Percentiles rank a stretch among this genome's conserved stretches.
Evolutionary conservation across 2,113 vertebrate species (phyloP).

Genomic region (Megaptera novaeangliae): DNA sequence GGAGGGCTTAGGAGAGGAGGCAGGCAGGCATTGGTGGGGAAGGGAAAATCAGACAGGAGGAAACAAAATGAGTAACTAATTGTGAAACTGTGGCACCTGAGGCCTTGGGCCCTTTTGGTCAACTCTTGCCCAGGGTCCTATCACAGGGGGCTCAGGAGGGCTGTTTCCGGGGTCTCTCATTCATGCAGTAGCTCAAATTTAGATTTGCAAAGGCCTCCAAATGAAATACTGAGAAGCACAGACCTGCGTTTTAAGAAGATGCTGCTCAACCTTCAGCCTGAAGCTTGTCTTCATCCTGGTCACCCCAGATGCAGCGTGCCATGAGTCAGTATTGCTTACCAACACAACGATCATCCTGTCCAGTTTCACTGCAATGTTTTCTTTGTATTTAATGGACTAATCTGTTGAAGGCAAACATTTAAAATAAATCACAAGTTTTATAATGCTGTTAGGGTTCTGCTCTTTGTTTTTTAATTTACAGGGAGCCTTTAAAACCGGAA

Average conservation of each 20-base stretch:
- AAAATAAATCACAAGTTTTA: not conserved
- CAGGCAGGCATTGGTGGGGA: accelerated
- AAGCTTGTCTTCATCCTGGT: not conserved
- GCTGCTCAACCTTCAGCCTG: not conserved
- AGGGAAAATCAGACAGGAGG: not conserved
- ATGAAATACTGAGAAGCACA: not conserved
- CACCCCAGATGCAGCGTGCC: not conserved
- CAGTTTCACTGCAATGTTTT: not conserved
- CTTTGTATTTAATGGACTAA: not conserved
- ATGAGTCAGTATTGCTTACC: not conserved
- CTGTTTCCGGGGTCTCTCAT: not conserved
- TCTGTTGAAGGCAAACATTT: not conserved
- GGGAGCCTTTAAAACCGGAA: not conserved
- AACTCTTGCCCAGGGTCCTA: not conserved
- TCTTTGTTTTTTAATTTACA: not conserved
- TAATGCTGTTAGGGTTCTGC: not conserved
- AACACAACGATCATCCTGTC: accelerated
- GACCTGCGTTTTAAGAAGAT: not conserved
- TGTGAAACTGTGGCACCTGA: not conserved
- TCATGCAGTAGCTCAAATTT: not conserved
- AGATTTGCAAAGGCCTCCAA: not conserved
- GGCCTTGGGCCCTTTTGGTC: not conserved
- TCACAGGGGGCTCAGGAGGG: accelerated
- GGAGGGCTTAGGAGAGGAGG: not conserved
- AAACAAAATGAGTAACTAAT: not conserved